Base-by-base conservation (phyloP, 2,888 invertebrate genomes). In the Cephus runcator region DNA sequence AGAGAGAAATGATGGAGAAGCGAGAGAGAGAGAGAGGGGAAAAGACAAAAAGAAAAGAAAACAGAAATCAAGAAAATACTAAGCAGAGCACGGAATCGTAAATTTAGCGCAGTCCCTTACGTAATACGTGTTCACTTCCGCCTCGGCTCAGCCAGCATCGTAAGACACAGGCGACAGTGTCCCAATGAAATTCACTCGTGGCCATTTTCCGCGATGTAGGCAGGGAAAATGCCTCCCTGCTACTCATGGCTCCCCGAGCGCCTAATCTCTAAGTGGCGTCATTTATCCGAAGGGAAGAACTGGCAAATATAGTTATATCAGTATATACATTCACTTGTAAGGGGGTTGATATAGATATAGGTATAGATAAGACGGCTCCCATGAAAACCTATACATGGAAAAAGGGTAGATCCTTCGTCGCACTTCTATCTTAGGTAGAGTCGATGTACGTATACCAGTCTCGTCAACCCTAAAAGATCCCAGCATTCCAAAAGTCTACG, bases 231-330 rank as follows among this genome's bases (percentile, higher is more conserved):
- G 81, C 40, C 81, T 85, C 80, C 80, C 80, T 85, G 79, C 81
- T 82, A 81, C 82, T 77, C 75, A n/a, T 35, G 23, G 68, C 40
- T 85, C 85, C 83, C 85, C 80, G 80, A 82, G 83, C 87, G 83
- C 84, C 87, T 88, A 88, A 88, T 88, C 88, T 88, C 85, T 86
- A 86, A 88, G 87, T 87, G 85, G 85, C 84, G 85, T 87, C 87
- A 85, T 88, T 88, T 86, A 87, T 87, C 86, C 83, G 79, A 78
- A 83, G 85, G 83, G 79, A 83, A 83, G 82, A 83, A 83, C 84
- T 79, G 81, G 79, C 75, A 78, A 82, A 83, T 84, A 81, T 82
- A 77, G 79, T 33, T 71, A 71, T 34, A 71, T 33, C 12, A 4
- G 15, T 33, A 69, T 30, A 69, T 69, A 69, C 6, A 69, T 9